Evolutionary conservation across 2,113 vertebrate genomes (phyloP), one percentile per base, ranked within the genome.

Genomic region (Oncorhynchus nerka): DNA sequence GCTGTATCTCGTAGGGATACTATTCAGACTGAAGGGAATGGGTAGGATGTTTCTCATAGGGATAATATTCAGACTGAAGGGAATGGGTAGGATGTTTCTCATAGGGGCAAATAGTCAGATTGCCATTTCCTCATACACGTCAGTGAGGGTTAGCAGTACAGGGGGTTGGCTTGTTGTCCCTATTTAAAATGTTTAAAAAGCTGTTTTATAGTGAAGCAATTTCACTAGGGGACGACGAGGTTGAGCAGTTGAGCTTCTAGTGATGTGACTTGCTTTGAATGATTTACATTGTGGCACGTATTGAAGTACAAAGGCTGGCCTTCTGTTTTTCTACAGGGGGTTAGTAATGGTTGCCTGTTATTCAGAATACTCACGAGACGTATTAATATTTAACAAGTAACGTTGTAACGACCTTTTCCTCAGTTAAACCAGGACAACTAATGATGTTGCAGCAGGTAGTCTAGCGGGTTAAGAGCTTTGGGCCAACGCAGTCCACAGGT

Each of bases 321-420:
- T 85, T 8, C 6, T 6, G 7, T 6, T 39, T 84, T 77, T 66
- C 51, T 70, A 45, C 75, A 45, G 67, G 1, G 0, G 77, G 51
- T 55, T 55, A 19, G 70, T 67, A 82, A 75, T 85, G 82, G 76
- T 68, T 2, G 19, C 49, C 22, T 80, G 22, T 45, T 7, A 39
- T 39, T 39, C 34, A 39, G 6, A 39, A 39, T 39, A 39, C 34
- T 39, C 34, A 39, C 0, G 7, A 39, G 34, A 39, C 1, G 2
- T 7, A 2, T 39, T 8, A 0, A 2, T 39, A 8, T 39, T 39
- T 8, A 39, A 8, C 7, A 39, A 39, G 32, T 34, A 34, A 34
- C 1, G 1, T 34, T 34, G 32, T 6, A 6, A 34, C 5, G 5
- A 34, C 32, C 32, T 34, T 34, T 34, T 34, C 32, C 32, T 34